phyloP scores from a whole-genome alignment of 1,140 invertebrate species.

The Micrasema longulum region DNA sequence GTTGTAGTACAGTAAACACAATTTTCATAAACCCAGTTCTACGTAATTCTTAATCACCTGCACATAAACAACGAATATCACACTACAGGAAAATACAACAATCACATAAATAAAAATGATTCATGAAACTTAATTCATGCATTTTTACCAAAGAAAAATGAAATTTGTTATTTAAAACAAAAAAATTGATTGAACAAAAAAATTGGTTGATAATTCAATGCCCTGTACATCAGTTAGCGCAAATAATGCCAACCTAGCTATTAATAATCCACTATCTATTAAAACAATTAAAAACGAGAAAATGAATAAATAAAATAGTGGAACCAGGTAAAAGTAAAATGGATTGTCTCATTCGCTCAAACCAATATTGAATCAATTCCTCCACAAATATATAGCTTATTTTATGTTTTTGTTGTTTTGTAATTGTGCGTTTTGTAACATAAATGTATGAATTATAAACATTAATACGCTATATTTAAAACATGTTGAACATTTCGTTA shows the following conservation, averaged over 20 bases:
- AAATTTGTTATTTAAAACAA: not conserved
- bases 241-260: not conserved
- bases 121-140: not conserved
- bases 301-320: too few relatives aligned
- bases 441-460: slow-evolving; percentile 34
- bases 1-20: slow-evolving; percentile 8
- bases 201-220: not conserved
- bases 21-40: slow-evolving; percentile 43
- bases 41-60: slow-evolving; percentile 41
- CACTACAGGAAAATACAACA: not conserved
- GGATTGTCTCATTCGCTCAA: too few relatives aligned
- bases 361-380: too few relatives aligned
- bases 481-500: too few relatives aligned
- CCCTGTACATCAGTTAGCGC: not conserved
- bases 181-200: not conserved
- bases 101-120: not conserved
- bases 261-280: too few relatives aligned
- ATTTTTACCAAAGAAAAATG: not conserved
- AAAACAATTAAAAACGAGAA: too few relatives aligned
- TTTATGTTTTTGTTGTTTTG: too few relatives aligned
- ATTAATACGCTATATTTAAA: slow-evolving; percentile 52
- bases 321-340: too few relatives aligned
- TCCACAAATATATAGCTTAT: too few relatives aligned
- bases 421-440: too few relatives aligned
- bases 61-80: not conserved